phyloP scores from a whole-genome alignment of 1,140 invertebrate genomes.

The Heliothis virescens region DNA sequence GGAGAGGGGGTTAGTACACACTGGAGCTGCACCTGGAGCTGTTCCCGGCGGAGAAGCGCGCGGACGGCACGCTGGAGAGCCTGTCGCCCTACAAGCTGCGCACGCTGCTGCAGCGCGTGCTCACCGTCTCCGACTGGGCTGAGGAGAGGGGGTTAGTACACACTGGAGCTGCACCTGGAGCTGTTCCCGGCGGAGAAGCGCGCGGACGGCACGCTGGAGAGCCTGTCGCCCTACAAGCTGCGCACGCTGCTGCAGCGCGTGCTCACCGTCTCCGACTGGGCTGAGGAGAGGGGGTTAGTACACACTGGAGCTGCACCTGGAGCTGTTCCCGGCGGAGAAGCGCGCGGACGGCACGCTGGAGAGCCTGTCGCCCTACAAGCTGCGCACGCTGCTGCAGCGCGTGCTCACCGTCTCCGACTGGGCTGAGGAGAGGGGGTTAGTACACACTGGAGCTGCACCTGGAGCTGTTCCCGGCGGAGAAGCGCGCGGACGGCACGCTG shows the following conservation, averaged over 20 bases:
- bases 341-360: slow-evolving; percentile 88
- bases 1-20: slow-evolving; percentile 87
- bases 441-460: no score
- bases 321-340: slow-evolving; percentile 86
- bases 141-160: slow-evolving; percentile 88
- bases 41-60: slow-evolving; percentile 81
- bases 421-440: slow-evolving; percentile 90
- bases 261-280: slow-evolving; percentile 94
- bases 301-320: no score
- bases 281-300: slow-evolving; percentile 89
- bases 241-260: slow-evolving; percentile 94
- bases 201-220: slow-evolving; percentile 89
- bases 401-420: slow-evolving; percentile 94
- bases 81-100: slow-evolving; percentile 96
- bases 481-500: slow-evolving; percentile 86
- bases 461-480: slow-evolving; percentile 87
- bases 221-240: slow-evolving; percentile 95
- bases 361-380: slow-evolving; percentile 95
- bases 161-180: no score
- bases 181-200: slow-evolving; percentile 86
- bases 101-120: slow-evolving; percentile 93
- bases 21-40: no score
- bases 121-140: slow-evolving; percentile 94
- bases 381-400: slow-evolving; percentile 93
- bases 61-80: slow-evolving; percentile 90